Conservation (phyloP, 35 echinoderm and acorn worm species). For the Hemicentrotus pulcherrimus region DNA sequence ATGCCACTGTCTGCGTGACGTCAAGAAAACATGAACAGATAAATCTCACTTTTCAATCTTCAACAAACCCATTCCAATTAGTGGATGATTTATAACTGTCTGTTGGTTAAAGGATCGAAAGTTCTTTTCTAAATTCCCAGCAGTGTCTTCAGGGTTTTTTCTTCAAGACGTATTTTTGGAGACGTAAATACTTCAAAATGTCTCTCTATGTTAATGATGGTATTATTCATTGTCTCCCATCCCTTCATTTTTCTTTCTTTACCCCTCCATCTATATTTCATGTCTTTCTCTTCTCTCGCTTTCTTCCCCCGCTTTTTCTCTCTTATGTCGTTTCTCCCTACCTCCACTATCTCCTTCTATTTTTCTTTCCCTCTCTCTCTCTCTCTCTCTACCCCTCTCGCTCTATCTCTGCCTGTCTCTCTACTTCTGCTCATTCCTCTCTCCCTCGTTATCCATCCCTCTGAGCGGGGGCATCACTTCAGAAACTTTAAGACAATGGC, state of each 20-base stretch:
- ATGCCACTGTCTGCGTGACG: not conserved
- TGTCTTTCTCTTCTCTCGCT: not conserved
- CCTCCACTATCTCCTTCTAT: not conserved
- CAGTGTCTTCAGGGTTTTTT: not conserved
- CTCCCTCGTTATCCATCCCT: not conserved
- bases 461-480: not conserved
- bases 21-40: not conserved
- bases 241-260: not conserved
- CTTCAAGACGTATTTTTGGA: not conserved
- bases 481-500: not conserved
- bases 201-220: not conserved
- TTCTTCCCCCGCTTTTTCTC: not conserved
- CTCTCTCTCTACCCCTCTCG: not conserved
- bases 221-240: not conserved
- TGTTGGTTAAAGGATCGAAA: constrained; percentile 5
- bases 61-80: not conserved
- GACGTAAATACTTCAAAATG: not conserved
- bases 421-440: not conserved
- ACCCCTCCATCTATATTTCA: not conserved
- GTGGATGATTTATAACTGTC: not conserved
- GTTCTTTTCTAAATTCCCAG: not conserved
- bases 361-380: not conserved
- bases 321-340: not conserved
- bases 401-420: constrained; percentile 17
- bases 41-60: constrained; percentile 3